Conservation (phyloP, 2,797 vertebrate genomes). For the Enteromius argenteus region DNA sequence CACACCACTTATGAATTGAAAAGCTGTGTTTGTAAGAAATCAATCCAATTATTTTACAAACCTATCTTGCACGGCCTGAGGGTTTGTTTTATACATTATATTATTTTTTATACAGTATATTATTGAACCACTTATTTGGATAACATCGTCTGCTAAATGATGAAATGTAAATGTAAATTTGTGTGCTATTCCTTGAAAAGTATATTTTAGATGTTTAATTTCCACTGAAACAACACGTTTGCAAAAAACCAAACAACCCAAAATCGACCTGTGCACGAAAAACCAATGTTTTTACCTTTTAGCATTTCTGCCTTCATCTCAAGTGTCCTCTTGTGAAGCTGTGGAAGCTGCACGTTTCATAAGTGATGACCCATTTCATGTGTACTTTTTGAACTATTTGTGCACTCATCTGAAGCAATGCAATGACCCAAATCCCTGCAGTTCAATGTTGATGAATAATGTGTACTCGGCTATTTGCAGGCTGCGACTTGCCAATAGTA, state of each 20-base stretch:
- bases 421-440: constrained; percentile 34
- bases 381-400: constrained; percentile 35
- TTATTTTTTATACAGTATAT: neutral
- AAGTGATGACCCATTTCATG: constrained; percentile 39
- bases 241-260: neutral
- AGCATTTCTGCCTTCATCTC: neutral
- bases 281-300: neutral
- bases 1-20: neutral
- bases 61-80: neutral
- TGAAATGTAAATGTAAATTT: neutral
- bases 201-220: neutral
- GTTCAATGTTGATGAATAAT: constrained; percentile 30
- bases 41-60: neutral
- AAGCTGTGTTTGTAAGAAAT: neutral
- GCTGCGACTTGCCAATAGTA: constrained; percentile 29
- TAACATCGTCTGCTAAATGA: neutral
- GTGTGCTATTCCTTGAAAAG: neutral
- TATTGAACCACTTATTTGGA: neutral
- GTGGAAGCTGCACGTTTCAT: constrained; percentile 2
- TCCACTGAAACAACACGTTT: neutral
- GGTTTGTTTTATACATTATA: too few relatives aligned
- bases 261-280: neutral
- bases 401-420: constrained; percentile 33
- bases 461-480: constrained; percentile 37
- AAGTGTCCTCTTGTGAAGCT: neutral